Percentiles rank a stretch among this genome's conserved stretches.
Conservation (phyloP, 2,888 invertebrate genomes). For the Epirrhoe alternata region DNA sequence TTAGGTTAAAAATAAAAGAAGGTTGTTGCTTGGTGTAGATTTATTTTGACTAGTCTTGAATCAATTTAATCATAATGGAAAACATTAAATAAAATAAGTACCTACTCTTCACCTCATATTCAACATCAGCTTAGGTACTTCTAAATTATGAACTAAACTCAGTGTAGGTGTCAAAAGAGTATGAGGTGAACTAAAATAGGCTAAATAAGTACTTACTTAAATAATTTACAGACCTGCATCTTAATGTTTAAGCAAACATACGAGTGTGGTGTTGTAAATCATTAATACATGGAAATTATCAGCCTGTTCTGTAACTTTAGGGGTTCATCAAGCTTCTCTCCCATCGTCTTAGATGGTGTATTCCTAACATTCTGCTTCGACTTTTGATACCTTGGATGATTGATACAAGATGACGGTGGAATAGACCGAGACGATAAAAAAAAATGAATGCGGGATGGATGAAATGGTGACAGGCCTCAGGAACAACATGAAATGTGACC, state of each 20-base stretch:
- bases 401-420: too few relatives aligned
- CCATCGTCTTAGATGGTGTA: too few relatives aligned
- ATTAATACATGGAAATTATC: too few relatives aligned
- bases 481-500: too few relatives aligned
- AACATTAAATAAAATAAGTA: constrained; percentile 40
- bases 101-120: constrained; percentile 18
- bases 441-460: too few relatives aligned
- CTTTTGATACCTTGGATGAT: too few relatives aligned
- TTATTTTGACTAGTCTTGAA: constrained; percentile 76
- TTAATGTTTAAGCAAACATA: background rate
- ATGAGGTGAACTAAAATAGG: background rate
- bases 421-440: too few relatives aligned
- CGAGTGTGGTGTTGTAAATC: background rate
- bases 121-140: background rate
- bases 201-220: too few relatives aligned
- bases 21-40: constrained; percentile 43
- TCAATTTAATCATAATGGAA: constrained; percentile 48
- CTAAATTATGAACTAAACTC: background rate
- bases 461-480: too few relatives aligned
- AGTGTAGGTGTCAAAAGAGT: background rate
- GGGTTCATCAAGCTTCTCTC: too few relatives aligned
- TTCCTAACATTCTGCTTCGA: too few relatives aligned
- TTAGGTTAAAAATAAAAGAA: constrained; percentile 35
- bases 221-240: background rate
- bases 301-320: too few relatives aligned